A percentile compares a stretch with the other conserved stretches of the same genome.
phyloP scores from a whole-genome alignment of 2,113 vertebrate species.

The Elanoides forficatus region DNA sequence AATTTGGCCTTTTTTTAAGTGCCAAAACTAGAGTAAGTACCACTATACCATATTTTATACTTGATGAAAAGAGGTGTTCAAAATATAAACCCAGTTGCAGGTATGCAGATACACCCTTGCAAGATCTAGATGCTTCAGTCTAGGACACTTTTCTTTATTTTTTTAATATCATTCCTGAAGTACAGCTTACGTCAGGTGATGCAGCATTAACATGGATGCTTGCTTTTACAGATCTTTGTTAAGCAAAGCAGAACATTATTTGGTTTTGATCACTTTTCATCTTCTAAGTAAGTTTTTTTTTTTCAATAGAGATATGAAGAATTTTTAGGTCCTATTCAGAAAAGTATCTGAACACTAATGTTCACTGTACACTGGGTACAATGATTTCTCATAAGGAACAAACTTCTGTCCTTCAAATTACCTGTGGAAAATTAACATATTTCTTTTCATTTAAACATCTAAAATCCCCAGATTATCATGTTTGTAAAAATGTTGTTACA shows the following conservation, averaged over 20 bases:
- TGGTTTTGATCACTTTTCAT: not conserved
- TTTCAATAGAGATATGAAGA: not conserved
- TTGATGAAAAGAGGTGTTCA: not conserved
- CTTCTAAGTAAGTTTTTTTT: not conserved
- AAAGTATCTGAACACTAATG: not conserved
- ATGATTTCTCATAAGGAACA: not conserved
- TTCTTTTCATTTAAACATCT: not conserved
- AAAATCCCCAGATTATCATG: not conserved
- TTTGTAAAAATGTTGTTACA: not conserved
- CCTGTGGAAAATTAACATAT: not conserved
- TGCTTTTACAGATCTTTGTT: not conserved
- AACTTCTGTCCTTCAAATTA: not conserved
- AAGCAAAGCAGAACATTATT: not conserved
- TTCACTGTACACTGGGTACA: not conserved
- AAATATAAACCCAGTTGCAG: not conserved
- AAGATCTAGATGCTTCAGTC: not conserved
- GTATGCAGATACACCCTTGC: fast-evolving
- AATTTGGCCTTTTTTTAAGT: not conserved
- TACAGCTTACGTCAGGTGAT: not conserved
- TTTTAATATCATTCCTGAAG: not conserved
- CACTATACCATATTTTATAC: not conserved
- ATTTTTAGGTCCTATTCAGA: not conserved
- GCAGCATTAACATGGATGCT: fast-evolving
- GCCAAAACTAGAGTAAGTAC: not conserved
- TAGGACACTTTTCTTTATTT: not conserved